These are phyloP conservation scores for Oligia latruncula DNA, from an alignment of 2,888 invertebrate genomes.

Conservation along the genomic window DNA sequence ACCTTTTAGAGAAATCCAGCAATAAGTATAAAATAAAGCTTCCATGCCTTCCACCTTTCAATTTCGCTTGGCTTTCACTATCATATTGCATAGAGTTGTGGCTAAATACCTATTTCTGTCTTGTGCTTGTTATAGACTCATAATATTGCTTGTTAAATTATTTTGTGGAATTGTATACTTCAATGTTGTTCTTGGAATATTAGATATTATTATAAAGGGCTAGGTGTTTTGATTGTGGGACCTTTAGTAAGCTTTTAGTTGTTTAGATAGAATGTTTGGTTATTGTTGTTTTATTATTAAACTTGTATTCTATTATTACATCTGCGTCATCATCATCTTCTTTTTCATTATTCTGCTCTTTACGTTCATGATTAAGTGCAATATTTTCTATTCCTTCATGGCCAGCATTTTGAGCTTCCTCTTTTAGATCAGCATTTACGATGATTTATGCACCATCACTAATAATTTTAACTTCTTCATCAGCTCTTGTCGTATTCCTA, in stretches of 20 bases:
- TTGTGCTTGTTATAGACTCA: conserved; percentile 37
- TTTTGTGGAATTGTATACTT: conserved; percentile 40
- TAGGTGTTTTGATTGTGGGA: not conserved
- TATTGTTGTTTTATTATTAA: not conserved
- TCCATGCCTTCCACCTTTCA: conserved; percentile 80
- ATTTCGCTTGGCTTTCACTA: conserved; percentile 83
- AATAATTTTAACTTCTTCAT: not conserved
- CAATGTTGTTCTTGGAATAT: conserved; percentile 22
- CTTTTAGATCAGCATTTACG: not conserved
- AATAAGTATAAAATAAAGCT: conserved; percentile 80
- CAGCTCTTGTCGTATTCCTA: not conserved
- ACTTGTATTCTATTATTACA: not conserved
- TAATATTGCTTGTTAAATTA: conserved; percentile 44
- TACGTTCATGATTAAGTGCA: not conserved
- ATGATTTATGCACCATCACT: not conserved
- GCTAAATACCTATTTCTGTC: conserved; percentile 77
- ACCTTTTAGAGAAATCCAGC: conserved; percentile 81
- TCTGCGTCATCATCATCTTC: not conserved
- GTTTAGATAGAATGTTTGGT: not conserved
- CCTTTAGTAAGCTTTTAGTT: not conserved
- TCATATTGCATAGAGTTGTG: conserved; percentile 79
- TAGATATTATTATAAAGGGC: not conserved
- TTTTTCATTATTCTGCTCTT: not conserved
- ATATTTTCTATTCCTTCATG: not conserved
- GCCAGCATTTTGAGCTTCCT: not conserved